Percentiles rank a stretch among this genome's conserved stretches.
Conservation (phyloP, 2,888 invertebrate species). For the Cinara cedri region DNA sequence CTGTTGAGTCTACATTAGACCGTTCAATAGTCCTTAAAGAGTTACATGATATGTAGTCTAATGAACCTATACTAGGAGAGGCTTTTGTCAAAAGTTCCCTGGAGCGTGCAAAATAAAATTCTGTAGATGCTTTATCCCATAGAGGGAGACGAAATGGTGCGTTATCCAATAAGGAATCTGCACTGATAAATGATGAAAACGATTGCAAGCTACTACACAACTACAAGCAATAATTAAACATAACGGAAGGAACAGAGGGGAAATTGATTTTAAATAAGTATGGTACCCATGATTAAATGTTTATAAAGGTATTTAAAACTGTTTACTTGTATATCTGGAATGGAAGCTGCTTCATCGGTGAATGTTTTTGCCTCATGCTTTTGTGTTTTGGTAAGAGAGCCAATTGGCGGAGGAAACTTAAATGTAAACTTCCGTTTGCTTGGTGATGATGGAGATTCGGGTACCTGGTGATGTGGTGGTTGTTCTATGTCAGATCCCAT, state of each 20-base stretch:
- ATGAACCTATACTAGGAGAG: constrained; percentile 59
- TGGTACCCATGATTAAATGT: neutral
- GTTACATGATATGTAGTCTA: constrained; percentile 48
- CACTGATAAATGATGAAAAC: constrained; percentile 64
- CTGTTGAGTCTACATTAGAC: constrained; percentile 47
- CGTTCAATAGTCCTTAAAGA: constrained; percentile 42
- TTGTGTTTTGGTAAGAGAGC: constrained; percentile 65
- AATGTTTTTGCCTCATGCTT: constrained; percentile 82
- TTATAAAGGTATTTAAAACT: neutral
- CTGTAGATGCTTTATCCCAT: constrained; percentile 76
- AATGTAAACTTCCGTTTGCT: constrained; percentile 83
- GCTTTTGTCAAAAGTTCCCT: constrained; percentile 69
- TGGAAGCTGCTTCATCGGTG: constrained; percentile 84
- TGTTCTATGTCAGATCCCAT: constrained; percentile 61
- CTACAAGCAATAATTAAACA: constrained; percentile 60
- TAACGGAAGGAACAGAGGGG: constrained; percentile 29
- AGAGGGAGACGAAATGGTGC: constrained; percentile 68
- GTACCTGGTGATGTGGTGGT: constrained; percentile 62
- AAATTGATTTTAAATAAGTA: constrained; percentile 30
- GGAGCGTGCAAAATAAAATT: constrained; percentile 76
- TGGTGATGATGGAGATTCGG: constrained; percentile 69
- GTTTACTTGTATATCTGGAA: constrained; percentile 85
- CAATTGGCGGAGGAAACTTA: constrained; percentile 69
- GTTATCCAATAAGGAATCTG: constrained; percentile 65
- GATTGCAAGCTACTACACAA: constrained; percentile 65